Evolutionary conservation across 37 sponge, comb jelly and placozoan species (phyloP).

Genomic region (Theonella swinhoei): DNA sequence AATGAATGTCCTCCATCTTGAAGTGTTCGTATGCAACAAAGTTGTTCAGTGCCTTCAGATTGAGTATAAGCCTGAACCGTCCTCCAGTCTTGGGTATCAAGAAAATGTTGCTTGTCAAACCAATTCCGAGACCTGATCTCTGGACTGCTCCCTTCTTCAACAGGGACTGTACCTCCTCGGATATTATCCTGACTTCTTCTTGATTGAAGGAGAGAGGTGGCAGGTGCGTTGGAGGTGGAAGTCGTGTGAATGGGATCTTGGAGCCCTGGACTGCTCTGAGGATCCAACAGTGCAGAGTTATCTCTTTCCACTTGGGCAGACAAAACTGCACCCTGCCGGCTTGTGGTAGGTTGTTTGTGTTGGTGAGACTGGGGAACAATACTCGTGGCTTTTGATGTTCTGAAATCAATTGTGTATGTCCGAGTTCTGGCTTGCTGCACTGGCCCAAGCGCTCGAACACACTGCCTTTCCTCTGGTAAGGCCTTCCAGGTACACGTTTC

Average conservation of each 20-base stretch:
- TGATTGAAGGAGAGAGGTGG: not conserved
- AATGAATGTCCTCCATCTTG: constrained; percentile 27
- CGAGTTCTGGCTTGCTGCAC: not conserved
- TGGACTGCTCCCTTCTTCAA: not conserved
- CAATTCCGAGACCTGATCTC: not conserved
- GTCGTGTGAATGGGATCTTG: no score
- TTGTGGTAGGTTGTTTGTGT: no score
- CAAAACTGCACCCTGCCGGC: no score
- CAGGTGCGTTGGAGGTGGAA: not conserved
- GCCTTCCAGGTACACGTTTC: no score
- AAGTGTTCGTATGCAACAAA: not conserved
- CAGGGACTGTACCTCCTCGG: not conserved
- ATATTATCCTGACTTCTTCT: not conserved
- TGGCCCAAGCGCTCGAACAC: not conserved
- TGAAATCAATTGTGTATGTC: not conserved
- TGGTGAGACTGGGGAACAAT: no score
- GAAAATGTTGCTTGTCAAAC: constrained; percentile 22
- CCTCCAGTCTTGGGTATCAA: constrained; percentile 9
- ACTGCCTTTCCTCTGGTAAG: not conserved
- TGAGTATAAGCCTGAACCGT: constrained; percentile 5
- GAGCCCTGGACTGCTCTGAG: no score
- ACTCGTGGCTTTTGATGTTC: no score
- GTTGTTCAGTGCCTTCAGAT: constrained; percentile 4
- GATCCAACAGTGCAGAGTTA: no score
- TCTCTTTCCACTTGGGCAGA: no score